Evolutionary conservation across 2,888 invertebrate genomes (phyloP).

Genomic region (Caenorhabditis imperialis): DNA sequence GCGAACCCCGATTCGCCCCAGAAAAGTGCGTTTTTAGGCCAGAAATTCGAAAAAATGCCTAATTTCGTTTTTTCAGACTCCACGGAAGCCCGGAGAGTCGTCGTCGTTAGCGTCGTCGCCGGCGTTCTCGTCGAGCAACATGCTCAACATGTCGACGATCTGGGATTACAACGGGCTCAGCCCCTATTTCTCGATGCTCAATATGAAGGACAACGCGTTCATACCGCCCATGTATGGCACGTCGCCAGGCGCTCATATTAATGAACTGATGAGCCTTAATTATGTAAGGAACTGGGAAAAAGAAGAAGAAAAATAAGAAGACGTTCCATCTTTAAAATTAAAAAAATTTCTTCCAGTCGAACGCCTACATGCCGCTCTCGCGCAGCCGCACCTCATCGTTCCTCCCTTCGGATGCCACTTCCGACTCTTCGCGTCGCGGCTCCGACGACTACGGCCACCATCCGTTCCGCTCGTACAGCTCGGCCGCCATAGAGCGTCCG

Average conservation of each 20-base stretch:
- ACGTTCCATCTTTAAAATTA: no score
- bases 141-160: neutral
- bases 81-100: slow-evolving; percentile 14
- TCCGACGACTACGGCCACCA: slow-evolving; percentile 5
- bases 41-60: neutral
- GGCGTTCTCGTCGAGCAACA: neutral
- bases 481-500: slow-evolving; percentile 34
- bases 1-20: slow-evolving; percentile 7
- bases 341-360: slow-evolving; percentile 1
- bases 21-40: slow-evolving; percentile 13
- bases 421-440: slow-evolving; percentile 22
- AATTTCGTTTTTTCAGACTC: slow-evolving; percentile 7
- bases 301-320: no score
- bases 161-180: slow-evolving; percentile 27
- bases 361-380: slow-evolving; percentile 8
- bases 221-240: slow-evolving; percentile 4
- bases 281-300: slow-evolving; percentile 30
- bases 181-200: slow-evolving; percentile 33
- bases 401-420: slow-evolving; percentile 12
- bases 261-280: slow-evolving; percentile 26
- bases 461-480: slow-evolving; percentile 19
- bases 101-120: neutral
- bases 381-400: slow-evolving; percentile 36
- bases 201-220: slow-evolving; percentile 18
- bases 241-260: slow-evolving; percentile 10